These are phyloP conservation scores for Lophotis ruficrista DNA, from an alignment of 2,113 vertebrate species.

Conservation along the genomic window DNA sequence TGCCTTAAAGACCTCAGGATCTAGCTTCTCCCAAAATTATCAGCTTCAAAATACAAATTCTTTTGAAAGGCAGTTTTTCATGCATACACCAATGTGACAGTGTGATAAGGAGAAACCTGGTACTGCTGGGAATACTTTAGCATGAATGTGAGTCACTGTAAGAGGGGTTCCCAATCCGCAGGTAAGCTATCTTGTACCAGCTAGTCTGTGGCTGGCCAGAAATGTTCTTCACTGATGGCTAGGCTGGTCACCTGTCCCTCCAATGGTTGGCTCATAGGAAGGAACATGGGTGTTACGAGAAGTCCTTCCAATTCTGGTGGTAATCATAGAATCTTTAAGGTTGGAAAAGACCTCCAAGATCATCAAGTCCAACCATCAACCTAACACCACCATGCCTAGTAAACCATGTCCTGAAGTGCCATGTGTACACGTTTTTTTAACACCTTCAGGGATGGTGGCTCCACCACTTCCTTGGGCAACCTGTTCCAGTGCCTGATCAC, in stretches of 20 bases:
- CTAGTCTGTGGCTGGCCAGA: neutral
- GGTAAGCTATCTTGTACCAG: neutral
- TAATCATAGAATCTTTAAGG: too few species aligned
- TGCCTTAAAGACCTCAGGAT: neutral
- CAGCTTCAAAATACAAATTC: neutral
- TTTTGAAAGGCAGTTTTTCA: neutral
- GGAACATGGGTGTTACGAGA: neutral
- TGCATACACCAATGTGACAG: neutral
- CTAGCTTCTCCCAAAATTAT: neutral
- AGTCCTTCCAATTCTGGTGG: neutral
- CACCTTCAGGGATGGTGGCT: too few species aligned
- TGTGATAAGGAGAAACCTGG: neutral
- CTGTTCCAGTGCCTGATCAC: too few species aligned
- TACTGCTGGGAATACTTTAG: neutral
- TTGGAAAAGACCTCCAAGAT: too few species aligned
- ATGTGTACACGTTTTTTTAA: too few species aligned
- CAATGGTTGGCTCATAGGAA: neutral
- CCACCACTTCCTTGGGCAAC: too few species aligned
- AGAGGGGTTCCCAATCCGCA: neutral
- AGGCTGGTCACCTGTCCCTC: neutral
- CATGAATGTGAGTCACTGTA: neutral
- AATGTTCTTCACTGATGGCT: neutral
- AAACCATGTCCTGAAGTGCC: too few species aligned
- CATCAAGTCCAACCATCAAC: too few species aligned
- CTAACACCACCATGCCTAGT: too few species aligned